phyloP scores from a whole-genome alignment of 2,797 vertebrate genomes.

The Lutra lutra region DNA sequence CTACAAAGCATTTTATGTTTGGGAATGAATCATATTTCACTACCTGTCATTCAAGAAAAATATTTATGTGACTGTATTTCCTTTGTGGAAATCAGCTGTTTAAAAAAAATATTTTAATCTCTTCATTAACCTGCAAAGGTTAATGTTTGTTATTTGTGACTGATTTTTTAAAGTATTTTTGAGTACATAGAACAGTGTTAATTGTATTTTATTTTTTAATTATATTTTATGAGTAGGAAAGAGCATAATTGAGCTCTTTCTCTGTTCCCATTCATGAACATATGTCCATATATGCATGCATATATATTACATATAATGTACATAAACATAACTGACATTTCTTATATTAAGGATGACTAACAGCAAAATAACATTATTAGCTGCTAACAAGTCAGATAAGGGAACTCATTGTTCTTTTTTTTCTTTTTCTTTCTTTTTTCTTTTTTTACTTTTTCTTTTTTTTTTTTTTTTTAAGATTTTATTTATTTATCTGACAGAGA shows the following conservation, averaged over 20 bases:
- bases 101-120: background rate
- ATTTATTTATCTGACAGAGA: no score
- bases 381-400: background rate
- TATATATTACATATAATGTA: background rate
- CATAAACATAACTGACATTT: background rate
- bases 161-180: background rate
- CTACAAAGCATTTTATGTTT: background rate
- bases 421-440: background rate
- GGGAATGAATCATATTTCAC: background rate
- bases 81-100: background rate
- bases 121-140: background rate
- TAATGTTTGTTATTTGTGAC: background rate
- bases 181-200: background rate
- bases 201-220: background rate
- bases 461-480: constrained; percentile 55
- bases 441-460: constrained; percentile 44
- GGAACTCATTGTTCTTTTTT: background rate
- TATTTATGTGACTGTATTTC: background rate
- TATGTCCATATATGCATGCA: background rate
- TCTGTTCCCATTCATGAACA: background rate
- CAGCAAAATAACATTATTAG: background rate
- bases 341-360: background rate
- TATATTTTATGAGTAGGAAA: background rate
- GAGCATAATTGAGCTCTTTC: background rate
- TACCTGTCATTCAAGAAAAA: background rate